A percentile compares a stretch with the other conserved stretches of the same genome.
Conservation (phyloP, 2,797 vertebrate genomes). For the Urosaurus nigricauda region DNA sequence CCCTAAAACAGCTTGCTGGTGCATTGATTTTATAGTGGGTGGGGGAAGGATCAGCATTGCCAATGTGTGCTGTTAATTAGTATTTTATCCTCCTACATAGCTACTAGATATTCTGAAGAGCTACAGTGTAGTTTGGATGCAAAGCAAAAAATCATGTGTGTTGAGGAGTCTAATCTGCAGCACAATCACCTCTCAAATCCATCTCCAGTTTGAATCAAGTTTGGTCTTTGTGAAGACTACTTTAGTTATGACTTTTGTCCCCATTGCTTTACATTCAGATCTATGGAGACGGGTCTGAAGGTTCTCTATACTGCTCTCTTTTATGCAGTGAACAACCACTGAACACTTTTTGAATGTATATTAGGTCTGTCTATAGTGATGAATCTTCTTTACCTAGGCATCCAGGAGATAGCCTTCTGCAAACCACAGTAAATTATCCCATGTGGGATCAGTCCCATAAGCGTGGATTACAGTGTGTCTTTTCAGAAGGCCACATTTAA, state of each 20-base stretch:
- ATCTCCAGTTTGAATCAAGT: constrained; percentile 62
- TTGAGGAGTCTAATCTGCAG: constrained; percentile 65
- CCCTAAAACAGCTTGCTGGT: constrained; percentile 14
- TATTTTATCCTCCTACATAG: constrained; percentile 64
- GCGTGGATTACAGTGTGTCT: background rate
- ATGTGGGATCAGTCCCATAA: constrained; percentile 33
- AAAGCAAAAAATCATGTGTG: constrained; percentile 44
- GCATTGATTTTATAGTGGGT: constrained; percentile 34
- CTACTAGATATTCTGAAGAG: constrained; percentile 68
- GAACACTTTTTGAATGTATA: fast-evolving
- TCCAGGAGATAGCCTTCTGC: background rate
- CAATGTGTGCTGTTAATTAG: constrained; percentile 58
- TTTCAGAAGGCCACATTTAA: background rate
- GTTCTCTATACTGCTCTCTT: constrained; percentile 14
- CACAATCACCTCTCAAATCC: constrained; percentile 65
- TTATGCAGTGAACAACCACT: background rate
- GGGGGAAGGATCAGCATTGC: background rate
- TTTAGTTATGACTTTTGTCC: constrained; percentile 60
- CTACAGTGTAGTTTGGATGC: constrained; percentile 65
- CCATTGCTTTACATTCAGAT: constrained; percentile 60
- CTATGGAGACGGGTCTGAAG: constrained; percentile 7
- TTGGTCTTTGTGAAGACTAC: constrained; percentile 58
- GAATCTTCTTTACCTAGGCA: background rate
- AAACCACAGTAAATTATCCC: constrained; percentile 20
- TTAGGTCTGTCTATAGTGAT: fast-evolving